These are phyloP conservation scores for Mobula hypostoma DNA, from an alignment of 2,113 vertebrate genomes.

Conservation along the genomic window DNA sequence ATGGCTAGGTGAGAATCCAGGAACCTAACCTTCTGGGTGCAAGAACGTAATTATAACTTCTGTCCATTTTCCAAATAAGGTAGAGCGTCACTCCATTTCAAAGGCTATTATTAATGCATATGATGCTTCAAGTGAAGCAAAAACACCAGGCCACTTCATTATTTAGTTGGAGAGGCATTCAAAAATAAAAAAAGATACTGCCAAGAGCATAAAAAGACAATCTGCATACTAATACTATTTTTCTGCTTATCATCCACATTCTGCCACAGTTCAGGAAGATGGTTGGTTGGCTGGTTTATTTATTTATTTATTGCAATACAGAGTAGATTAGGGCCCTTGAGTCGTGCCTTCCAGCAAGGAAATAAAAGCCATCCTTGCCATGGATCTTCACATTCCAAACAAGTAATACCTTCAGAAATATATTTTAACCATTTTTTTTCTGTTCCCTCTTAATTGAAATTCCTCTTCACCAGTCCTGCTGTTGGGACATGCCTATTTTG, in stretches of 20 bases:
- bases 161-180: neutral
- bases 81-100: neutral
- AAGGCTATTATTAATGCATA: neutral
- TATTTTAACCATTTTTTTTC: neutral
- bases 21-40: neutral
- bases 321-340: too few species aligned
- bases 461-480: neutral
- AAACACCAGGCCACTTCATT: neutral
- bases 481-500: neutral
- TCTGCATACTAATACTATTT: neutral
- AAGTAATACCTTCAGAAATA: too few species aligned
- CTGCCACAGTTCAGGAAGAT: neutral
- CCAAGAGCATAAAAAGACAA: neutral
- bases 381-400: too few species aligned
- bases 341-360: too few species aligned
- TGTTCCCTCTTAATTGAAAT: neutral
- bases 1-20: neutral
- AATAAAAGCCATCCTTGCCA: too few species aligned
- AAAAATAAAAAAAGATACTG: neutral
- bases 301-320: too few species aligned
- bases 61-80: neutral
- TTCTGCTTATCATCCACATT: neutral
- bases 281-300: too few species aligned
- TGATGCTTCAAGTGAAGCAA: neutral
- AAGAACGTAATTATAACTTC: neutral